Percentiles rank a stretch among this genome's conserved stretches.
Evolutionary conservation across 2,113 vertebrate genomes (phyloP).

Genomic region (Indri indri): DNA sequence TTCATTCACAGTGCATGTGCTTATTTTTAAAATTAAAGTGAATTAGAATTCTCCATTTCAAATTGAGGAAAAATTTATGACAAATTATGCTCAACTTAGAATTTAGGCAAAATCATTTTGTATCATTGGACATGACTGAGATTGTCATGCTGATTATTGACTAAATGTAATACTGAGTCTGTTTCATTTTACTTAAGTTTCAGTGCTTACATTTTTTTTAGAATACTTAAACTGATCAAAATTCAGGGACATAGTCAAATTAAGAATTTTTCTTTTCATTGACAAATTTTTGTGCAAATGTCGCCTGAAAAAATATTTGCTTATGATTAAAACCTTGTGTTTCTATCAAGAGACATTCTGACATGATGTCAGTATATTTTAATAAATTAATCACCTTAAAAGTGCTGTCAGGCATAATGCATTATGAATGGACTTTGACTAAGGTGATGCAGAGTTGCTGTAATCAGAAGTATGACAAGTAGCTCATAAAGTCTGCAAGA

Average conservation of each 20-base stretch:
- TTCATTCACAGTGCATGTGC: neutral
- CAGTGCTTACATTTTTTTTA: neutral
- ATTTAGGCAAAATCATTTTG: neutral
- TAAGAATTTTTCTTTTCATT: neutral
- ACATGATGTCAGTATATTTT: neutral
- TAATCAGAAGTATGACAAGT: neutral
- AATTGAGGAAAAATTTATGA: neutral
- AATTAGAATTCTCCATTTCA: neutral
- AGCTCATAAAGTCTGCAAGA: neutral
- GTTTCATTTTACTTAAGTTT: conserved; percentile 4
- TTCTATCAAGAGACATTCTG: conserved; percentile 6
- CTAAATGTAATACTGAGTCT: neutral
- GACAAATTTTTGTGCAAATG: neutral
- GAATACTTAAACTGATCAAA: neutral
- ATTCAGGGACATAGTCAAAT: neutral
- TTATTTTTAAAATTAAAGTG: conserved; percentile 13
- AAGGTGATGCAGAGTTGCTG: neutral
- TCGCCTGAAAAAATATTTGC: neutral
- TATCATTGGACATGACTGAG: neutral
- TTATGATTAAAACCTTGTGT: neutral
- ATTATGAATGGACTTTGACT: neutral
- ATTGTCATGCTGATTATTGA: neutral
- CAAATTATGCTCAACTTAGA: neutral
- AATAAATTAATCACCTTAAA: neutral
- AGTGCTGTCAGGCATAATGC: neutral